These are phyloP conservation scores for Sturnus vulgaris DNA, from an alignment of 2,113 vertebrate genomes.

Conservation along the genomic window DNA sequence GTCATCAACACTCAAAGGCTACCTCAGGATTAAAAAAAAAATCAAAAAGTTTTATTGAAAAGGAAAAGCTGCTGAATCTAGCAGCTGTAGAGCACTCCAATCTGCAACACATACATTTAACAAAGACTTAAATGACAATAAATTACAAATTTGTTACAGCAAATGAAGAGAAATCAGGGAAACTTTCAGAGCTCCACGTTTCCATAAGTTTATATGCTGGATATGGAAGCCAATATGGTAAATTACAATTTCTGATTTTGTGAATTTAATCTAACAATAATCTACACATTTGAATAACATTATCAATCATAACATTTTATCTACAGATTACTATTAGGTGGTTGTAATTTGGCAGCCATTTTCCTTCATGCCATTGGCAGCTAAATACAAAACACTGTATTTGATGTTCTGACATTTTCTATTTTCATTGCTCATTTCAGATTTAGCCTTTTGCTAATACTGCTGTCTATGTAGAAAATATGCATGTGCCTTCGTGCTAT, in stretches of 20 bases:
- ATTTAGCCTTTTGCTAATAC: background rate
- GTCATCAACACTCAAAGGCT: slow-evolving; percentile 25
- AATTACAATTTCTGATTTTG: background rate
- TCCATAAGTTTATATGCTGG: background rate
- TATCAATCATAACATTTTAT: background rate
- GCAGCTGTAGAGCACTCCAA: background rate
- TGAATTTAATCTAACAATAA: background rate
- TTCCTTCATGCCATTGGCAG: background rate
- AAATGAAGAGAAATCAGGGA: background rate
- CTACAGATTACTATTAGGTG: background rate
- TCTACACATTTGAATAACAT: background rate
- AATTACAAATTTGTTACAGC: background rate
- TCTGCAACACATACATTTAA: background rate
- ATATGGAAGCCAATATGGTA: background rate
- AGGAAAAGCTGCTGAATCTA: background rate
- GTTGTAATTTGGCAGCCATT: background rate
- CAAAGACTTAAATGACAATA: background rate
- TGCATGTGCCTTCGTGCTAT: background rate
- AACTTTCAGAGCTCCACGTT: background rate
- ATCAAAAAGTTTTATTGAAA: background rate
- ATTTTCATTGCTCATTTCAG: background rate
- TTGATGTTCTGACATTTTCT: background rate
- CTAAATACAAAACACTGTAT: background rate
- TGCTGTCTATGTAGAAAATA: background rate
- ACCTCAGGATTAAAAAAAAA: background rate